Base-by-base conservation (phyloP, 2,888 invertebrate species). In the Cephus nigrinus region DNA sequence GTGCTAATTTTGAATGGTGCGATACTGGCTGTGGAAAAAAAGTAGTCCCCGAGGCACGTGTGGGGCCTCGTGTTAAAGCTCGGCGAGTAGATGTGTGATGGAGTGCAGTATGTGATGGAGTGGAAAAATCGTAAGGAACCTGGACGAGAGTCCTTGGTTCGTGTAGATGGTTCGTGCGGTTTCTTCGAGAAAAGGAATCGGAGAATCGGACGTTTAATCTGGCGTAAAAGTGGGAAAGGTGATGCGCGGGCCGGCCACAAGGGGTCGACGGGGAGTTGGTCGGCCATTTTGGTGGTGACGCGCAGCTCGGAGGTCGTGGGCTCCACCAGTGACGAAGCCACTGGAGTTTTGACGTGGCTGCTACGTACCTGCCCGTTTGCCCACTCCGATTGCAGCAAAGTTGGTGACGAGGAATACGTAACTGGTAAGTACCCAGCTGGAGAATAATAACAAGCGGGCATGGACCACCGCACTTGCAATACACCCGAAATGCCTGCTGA, bases 381-480 rank as follows among this genome's bases (percentile, higher is more conserved):
- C 96, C 96, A 96, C 95, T 96, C 96, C 96, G 95, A 96, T 96
- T 95, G 96, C 96, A 95, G 96, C 96, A 96, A 96, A 96, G 94
- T 95, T 95, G 95, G 96, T 96, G 96, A 97, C 96, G 96, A 96
- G 95, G 96, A 96, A 96, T 96, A 96, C 96, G 96, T 96, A 97
- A 96, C 96, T 95, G 95, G 95, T 96, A 95, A 95, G 95, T 95
- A 95, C 95, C 94, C 93, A 93, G 93, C 93, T 93, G 93, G 93
- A 93, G 93, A 93, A 93, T 92, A 93, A 93, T 93, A 93, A 93
- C 93, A 93, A 92, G 91, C 92, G 92, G 92, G 92, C 93, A 92
- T 93, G 93, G 93, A 91, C 91, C 91, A 90, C 90, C 87, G 90
- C 84, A 79, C 82, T 83, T 81, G 83, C 82, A 81, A 77, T 81